Percentiles rank a stretch among this genome's conserved stretches.
These are phyloP conservation scores for Laothoe populi DNA, from an alignment of 2,888 invertebrate species.

Conservation along the genomic window DNA sequence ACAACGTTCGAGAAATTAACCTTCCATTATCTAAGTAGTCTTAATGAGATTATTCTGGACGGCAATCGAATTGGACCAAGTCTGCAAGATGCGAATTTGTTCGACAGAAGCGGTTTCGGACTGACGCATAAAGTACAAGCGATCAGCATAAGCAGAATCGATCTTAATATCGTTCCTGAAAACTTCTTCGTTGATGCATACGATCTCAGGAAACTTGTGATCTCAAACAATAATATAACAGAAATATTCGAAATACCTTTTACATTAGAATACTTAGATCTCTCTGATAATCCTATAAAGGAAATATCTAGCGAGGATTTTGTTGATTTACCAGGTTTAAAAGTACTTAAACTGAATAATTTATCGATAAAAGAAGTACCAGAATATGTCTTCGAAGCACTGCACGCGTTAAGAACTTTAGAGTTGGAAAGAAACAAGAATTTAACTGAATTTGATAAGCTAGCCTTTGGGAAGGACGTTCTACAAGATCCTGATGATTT, in stretches of 20 bases:
- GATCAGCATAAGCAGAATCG: conserved; percentile 64
- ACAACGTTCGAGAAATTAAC: conserved; percentile 62
- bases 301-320: conserved; percentile 79
- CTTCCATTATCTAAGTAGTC: conserved; percentile 65
- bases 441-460: conserved; percentile 75
- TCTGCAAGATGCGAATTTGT: conserved; percentile 60
- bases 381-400: conserved; percentile 82
- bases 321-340: conserved; percentile 77
- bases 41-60: conserved; percentile 73
- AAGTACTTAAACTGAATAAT: conserved; percentile 83
- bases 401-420: conserved; percentile 78
- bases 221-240: conserved; percentile 83
- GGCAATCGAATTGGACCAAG: conserved; percentile 71
- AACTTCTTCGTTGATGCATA: conserved; percentile 75
- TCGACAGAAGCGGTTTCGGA: conserved; percentile 68
- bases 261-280: conserved; percentile 84
- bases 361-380: conserved; percentile 80
- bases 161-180: conserved; percentile 59
- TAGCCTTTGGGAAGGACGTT: conserved; percentile 70
- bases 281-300: conserved; percentile 85
- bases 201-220: conserved; percentile 70
- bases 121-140: conserved; percentile 62
- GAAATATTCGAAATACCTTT: conserved; percentile 84
- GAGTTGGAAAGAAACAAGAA: conserved; percentile 83
- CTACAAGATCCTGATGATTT: conserved; percentile 73